These are phyloP conservation scores for Slavum lentiscoides DNA, from an alignment of 2,888 invertebrate genomes.

Conservation along the genomic window DNA sequence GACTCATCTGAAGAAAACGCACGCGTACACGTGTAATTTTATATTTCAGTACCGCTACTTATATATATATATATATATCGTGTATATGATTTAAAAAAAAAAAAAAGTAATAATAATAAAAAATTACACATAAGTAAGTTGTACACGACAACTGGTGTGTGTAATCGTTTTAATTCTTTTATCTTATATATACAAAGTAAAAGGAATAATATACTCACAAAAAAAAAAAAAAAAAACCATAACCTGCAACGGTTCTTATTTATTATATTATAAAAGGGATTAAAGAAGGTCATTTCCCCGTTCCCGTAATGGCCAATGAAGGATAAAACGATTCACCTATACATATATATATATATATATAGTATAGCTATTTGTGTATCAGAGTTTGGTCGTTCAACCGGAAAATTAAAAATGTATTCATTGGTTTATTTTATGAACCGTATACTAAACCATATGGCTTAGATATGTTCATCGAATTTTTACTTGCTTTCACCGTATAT, in stretches of 20 bases:
- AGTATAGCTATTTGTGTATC: slow-evolving; percentile 27
- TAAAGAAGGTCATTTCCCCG: slow-evolving; percentile 19
- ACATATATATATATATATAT: no score
- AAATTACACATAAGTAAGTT: no score
- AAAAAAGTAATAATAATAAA: not conserved
- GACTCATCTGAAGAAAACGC: no score
- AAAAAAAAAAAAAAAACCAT: slow-evolving; percentile 1
- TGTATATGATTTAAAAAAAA: no score
- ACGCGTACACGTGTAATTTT: no score
- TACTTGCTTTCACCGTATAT: slow-evolving; percentile 4
- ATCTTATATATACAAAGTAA: slow-evolving; percentile 26
- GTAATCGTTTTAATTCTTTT: slow-evolving; percentile 6
- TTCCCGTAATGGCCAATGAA: slow-evolving; percentile 34
- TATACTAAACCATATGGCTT: slow-evolving; percentile 46
- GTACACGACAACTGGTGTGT: not conserved
- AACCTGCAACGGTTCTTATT: not conserved
- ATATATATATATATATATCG: no score
- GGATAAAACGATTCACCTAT: slow-evolving; percentile 39
- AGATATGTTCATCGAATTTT: slow-evolving; percentile 19
- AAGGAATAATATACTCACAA: slow-evolving; percentile 17
- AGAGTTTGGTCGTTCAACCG: slow-evolving; percentile 35
- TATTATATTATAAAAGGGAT: slow-evolving; percentile 49
- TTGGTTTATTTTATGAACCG: slow-evolving; percentile 47
- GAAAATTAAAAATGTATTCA: slow-evolving; percentile 46
- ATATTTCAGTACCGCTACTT: no score